A percentile compares a stretch with the other conserved stretches of the same genome.
These are phyloP conservation scores for Porites lobata DNA, from an alignment of 92 coral and sea anemone species.

Conservation along the genomic window DNA sequence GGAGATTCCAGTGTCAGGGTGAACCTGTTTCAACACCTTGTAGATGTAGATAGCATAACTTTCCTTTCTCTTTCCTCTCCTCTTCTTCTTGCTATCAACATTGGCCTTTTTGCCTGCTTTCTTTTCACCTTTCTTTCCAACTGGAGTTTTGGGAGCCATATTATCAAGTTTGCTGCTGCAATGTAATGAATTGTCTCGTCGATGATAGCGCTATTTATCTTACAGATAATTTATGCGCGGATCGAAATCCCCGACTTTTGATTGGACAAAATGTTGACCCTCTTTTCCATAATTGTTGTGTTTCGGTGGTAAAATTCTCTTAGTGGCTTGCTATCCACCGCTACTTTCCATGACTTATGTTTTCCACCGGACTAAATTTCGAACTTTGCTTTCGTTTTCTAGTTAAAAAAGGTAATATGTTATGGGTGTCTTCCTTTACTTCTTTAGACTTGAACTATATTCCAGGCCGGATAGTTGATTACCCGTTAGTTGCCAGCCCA, in stretches of 20 bases:
- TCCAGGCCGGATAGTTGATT: too few relatives aligned
- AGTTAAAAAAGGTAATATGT: too few relatives aligned
- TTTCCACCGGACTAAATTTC: too few relatives aligned
- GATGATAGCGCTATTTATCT: neutral
- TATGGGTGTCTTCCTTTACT: too few relatives aligned
- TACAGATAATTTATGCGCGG: slow-evolving; percentile 11
- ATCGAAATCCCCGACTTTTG: slow-evolving; percentile 22
- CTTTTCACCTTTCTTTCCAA: slow-evolving; percentile 52
- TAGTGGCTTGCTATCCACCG: slow-evolving; percentile 34
- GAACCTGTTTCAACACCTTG: slow-evolving; percentile 78
- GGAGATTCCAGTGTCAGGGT: slow-evolving; percentile 84
- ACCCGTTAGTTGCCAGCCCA: too few relatives aligned
- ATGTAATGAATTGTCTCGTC: neutral
- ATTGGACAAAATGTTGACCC: slow-evolving; percentile 15
- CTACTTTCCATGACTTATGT: neutral
- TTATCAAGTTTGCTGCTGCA: neutral
- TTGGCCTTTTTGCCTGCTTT: slow-evolving; percentile 52
- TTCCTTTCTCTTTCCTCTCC: slow-evolving; percentile 81
- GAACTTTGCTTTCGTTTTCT: too few relatives aligned
- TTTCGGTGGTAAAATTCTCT: neutral
- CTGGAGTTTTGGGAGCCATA: slow-evolving; percentile 44
- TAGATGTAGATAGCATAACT: slow-evolving; percentile 97
- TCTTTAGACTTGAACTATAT: too few relatives aligned
- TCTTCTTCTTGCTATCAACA: slow-evolving; percentile 41
- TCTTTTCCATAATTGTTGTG: neutral